Evolutionary conservation across 2,888 invertebrate genomes (phyloP), one percentile per base, ranked within the genome.

Genomic region (Acrobeloides nanus): DNA sequence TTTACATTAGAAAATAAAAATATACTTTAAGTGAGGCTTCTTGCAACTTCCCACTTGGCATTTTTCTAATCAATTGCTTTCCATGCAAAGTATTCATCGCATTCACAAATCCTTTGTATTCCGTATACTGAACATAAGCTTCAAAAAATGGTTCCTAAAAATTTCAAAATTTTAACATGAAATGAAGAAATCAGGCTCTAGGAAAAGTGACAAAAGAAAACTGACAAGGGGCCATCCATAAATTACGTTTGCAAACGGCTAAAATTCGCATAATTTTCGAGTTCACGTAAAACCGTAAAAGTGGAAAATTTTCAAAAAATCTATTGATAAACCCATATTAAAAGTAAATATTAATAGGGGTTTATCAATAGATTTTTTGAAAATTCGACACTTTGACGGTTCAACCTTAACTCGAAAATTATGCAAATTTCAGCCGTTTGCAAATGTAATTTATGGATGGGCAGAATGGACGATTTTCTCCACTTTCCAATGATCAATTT

Each of bases 101-200:
- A 21, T 34, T 42, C 15, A 43, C 32, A 33, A 57, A 57, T 21
- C 48, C 52, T 18, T 24, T 33, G 45, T 57, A 57, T 24, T 57
- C 57, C 24, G 26, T 32, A 48, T 48, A 57, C 49, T 57, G 57
- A 5, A 57, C 43, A 37, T 57, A 57, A 33, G 46, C 57, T 37
- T 57, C 57, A 38, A 57, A 57, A 23, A 59, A 59, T 4, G 52
- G 48, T 35, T 59, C 48, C 57, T 57, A 43, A 44, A 54, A 53
- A 25, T 29, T 35, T n/a, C 26, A 24, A 15, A 18, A 18, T 8
- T 25, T 31, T 40, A 21, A 15, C 18, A 34, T 20, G 12, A 48
- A 8, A n/a, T 1, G n/a, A 8, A 18, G 4, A n/a, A 15, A 1
- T 37, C 12, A 20, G 7, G 6, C 39, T 24, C 8, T 15, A 3